These are phyloP conservation scores for Syrphus vitripennis DNA, from an alignment of 2,888 invertebrate genomes.

Conservation along the genomic window DNA sequence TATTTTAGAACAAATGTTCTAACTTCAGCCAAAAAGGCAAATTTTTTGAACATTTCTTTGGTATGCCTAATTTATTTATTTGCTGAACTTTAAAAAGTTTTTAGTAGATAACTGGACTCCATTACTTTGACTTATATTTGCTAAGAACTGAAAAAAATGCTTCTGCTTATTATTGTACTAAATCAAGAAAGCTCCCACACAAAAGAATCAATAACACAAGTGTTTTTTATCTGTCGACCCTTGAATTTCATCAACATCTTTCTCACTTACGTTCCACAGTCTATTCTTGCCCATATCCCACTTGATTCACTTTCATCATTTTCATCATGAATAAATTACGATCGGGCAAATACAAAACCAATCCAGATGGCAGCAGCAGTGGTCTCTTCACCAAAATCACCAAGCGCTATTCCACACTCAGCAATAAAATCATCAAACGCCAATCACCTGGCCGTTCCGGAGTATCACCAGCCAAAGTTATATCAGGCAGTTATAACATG, in stretches of 20 bases:
- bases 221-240: slow-evolving; percentile 46
- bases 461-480: slow-evolving; percentile 76
- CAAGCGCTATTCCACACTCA: slow-evolving; percentile 80
- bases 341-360: slow-evolving; percentile 73
- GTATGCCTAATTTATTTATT: too few relatives aligned
- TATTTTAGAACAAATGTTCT: too few relatives aligned
- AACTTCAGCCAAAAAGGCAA: too few relatives aligned
- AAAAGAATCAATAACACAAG: slow-evolving; percentile 77
- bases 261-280: slow-evolving; percentile 39
- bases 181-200: background rate
- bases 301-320: background rate
- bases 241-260: slow-evolving; percentile 51
- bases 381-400: slow-evolving; percentile 78
- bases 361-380: slow-evolving; percentile 68
- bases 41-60: too few relatives aligned
- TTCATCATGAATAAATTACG: slow-evolving; percentile 73
- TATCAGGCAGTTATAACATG: slow-evolving; percentile 80
- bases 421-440: slow-evolving; percentile 78
- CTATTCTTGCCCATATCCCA: background rate
- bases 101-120: too few relatives aligned
- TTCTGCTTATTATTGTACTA: background rate
- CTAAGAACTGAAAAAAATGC: background rate
- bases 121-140: too few relatives aligned
- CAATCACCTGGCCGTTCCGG: slow-evolving; percentile 76
- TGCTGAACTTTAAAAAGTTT: too few relatives aligned